Percentiles rank a stretch among this genome's conserved stretches.
Conservation (phyloP, 2,888 invertebrate genomes). For the Lacanobia wlatinum region DNA sequence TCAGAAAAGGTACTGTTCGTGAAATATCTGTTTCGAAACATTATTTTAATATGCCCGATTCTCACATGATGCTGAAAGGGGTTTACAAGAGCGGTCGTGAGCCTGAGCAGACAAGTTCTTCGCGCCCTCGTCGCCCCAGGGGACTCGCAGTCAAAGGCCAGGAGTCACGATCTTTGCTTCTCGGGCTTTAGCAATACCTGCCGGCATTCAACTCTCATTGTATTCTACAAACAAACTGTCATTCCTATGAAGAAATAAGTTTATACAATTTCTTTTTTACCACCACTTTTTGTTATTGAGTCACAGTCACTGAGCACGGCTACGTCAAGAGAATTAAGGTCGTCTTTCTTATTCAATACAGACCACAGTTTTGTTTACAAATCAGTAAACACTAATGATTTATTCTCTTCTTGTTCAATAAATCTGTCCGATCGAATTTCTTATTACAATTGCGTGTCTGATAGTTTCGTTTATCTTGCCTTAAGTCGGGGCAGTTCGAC, state of each 20-base stretch:
- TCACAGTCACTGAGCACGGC: conserved; percentile 58
- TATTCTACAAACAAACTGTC: conserved; percentile 52
- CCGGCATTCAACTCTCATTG: conserved; percentile 66
- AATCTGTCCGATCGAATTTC: conserved; percentile 42
- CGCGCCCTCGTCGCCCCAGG: conserved; percentile 71
- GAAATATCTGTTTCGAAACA: conserved; percentile 14
- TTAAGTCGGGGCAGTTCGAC: not conserved
- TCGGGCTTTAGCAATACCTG: conserved; percentile 69
- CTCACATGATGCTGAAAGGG: conserved; percentile 27
- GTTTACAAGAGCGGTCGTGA: conserved; percentile 69
- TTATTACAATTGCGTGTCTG: conserved; percentile 20
- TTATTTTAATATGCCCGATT: conserved; percentile 3
- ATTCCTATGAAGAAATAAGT: conserved; percentile 62
- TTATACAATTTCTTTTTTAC: conserved; percentile 53
- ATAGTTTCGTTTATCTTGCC: conserved; percentile 32
- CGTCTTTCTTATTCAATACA: conserved; percentile 55
- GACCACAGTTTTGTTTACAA: conserved; percentile 58
- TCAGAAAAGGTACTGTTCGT: conserved; percentile 11
- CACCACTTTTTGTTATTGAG: conserved; percentile 52
- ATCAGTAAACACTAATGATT: conserved; percentile 57
- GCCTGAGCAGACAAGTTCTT: conserved; percentile 74
- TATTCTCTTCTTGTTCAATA: conserved; percentile 51
- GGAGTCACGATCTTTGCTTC: conserved; percentile 77
- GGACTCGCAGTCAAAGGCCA: conserved; percentile 79
- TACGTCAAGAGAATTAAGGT: conserved; percentile 60